Percentiles rank a stretch among this genome's conserved stretches.
Conservation (phyloP, 2,797 vertebrate species). For the Fistularia commersonii region DNA sequence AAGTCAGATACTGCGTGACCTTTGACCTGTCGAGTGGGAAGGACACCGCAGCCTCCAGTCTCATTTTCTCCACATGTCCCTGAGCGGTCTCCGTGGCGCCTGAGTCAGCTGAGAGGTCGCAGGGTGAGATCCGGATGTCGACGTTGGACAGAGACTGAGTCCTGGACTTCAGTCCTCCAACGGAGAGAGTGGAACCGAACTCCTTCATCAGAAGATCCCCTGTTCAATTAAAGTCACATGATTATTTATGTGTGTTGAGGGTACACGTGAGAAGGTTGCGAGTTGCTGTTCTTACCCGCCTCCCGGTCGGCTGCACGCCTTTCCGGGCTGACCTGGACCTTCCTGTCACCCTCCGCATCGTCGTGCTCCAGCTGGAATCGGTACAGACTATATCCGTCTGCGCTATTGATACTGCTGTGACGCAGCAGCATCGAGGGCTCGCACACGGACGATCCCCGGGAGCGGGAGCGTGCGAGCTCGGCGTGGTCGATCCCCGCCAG, state of each 20-base stretch:
- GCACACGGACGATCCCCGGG: constrained; percentile 77
- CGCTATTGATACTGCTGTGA: constrained; percentile 84
- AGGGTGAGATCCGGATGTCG: constrained; percentile 63
- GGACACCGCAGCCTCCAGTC: constrained; percentile 68
- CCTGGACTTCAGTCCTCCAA: constrained; percentile 25
- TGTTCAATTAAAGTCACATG: too few relatives aligned
- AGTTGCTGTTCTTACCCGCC: constrained; percentile 23
- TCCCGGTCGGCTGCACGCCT: constrained; percentile 7
- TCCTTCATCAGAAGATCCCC: constrained; percentile 43
- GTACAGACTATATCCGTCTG: constrained; percentile 81
- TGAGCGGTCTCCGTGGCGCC: fast-evolving
- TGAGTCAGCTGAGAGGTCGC: constrained; percentile 7
- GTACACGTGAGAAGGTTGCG: too few relatives aligned
- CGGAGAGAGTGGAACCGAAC: constrained; percentile 59
- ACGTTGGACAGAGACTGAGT: constrained; percentile 62
- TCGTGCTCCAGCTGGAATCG: constrained; percentile 80
- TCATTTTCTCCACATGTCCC: constrained; percentile 59
- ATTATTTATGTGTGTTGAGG: too few relatives aligned
- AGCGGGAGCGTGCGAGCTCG: constrained; percentile 71
- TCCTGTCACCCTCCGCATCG: constrained; percentile 47
- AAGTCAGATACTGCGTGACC: constrained; percentile 57
- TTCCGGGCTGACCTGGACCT: constrained; percentile 59
- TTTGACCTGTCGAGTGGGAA: constrained; percentile 72
- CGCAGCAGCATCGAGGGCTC: constrained; percentile 78
- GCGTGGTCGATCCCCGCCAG: constrained; percentile 82